Base-by-base conservation (phyloP, 2,797 vertebrate species). In the Malacoctenus gilli region DNA sequence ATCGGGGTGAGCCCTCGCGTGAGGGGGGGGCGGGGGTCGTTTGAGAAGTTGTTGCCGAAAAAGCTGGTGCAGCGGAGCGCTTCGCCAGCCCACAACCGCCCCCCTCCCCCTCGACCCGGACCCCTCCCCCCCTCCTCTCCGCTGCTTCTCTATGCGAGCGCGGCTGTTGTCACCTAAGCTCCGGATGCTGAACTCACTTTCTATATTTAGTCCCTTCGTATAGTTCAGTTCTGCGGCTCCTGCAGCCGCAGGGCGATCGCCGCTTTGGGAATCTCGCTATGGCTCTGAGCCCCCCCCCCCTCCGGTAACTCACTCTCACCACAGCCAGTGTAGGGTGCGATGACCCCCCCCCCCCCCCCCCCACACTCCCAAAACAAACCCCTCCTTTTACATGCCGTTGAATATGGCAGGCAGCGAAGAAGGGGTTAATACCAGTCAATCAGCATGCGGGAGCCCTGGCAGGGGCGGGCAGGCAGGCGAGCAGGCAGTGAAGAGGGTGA, bases 151-250 rank as follows among this genome's bases (percentile, higher is more conserved):
- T n/a, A n/a, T n/a, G n/a, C n/a, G n/a, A n/a, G n/a, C 35, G 41
- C 60, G 85, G 79, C 85, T 89, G 85, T 87, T 90, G 89, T 89
- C 87, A 88, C 87, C 81, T 80, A 82, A 88, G 85, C 90, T 85
- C 68, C 21, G 77, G 56, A 72, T 38, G 31, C 62, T 87, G 81
- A 88, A 85, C 81, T 87, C 82, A 70, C 51, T 25, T 62, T 89
- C 90, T 93, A 91, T 89, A 89, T 89, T 90, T 89, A 90, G 87
- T 73, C 40, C 72, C 69, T 72, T 70, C 43, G 38, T 83, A 64
- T 62, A 55, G 61, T 73, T 79, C 41, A 38, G 75, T 55, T 16
- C 20, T 66, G 69, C 65, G 41, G 60, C 58, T 72, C 57, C 39
- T 37, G 61, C 56, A 16, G 59, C 42, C 32, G n/a, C n/a, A n/a